These are phyloP conservation scores for Exephanes ischioxanthus DNA, from an alignment of 2,888 invertebrate genomes.

Conservation along the genomic window DNA sequence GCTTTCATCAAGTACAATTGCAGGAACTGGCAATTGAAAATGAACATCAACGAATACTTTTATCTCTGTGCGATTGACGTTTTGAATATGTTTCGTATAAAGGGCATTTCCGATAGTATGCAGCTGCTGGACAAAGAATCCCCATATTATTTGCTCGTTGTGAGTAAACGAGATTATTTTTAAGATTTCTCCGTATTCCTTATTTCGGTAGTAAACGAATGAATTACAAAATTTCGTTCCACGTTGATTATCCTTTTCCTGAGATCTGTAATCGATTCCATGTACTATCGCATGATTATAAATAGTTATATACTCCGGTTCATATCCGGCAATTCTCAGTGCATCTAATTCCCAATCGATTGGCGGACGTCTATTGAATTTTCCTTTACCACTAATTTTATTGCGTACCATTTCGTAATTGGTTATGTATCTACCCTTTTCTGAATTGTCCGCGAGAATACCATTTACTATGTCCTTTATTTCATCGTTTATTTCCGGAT, in stretches of 20 bases:
- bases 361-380: neutral
- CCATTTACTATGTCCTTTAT: neutral
- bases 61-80: neutral
- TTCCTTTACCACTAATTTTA: neutral
- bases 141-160: neutral
- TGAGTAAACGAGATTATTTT: neutral
- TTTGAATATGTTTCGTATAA: slow-evolving; percentile 8
- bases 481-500: neutral
- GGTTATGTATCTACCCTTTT: neutral
- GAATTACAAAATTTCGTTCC: slow-evolving; percentile 13
- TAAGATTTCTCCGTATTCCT: neutral
- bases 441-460: neutral
- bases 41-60: neutral
- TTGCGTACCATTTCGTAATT: neutral
- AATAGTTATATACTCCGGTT: neutral
- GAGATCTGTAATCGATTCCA: slow-evolving; percentile 4
- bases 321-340: neutral
- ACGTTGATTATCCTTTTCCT: neutral
- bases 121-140: neutral
- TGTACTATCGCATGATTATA: neutral
- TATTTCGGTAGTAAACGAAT: neutral
- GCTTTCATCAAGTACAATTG: slow-evolving; percentile 1
- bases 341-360: neutral
- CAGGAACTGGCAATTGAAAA: neutral
- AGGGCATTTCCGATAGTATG: neutral